Evolutionary conservation across 2,797 vertebrate genomes (phyloP), one percentile per base, ranked within the genome.

Genomic region (Cryptoblepharus egeriae): DNA sequence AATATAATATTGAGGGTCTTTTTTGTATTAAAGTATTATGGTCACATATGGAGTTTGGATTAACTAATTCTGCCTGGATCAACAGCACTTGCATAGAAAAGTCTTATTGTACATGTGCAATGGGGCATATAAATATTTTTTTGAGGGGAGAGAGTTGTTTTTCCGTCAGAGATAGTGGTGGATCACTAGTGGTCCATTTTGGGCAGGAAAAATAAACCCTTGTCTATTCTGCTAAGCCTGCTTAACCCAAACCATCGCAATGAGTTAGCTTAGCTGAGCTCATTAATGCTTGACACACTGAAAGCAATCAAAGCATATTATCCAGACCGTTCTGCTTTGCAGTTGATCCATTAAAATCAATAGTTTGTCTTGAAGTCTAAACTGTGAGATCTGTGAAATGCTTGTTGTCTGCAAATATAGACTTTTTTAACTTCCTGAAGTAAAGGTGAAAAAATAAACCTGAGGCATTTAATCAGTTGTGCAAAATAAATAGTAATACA

Each of bases 391-490:
- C 22, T 80, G 55, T 61, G 11, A 61, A 63, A 35, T 80, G 20
- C 30, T 37, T 61, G 58, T 45, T 71, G 61, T 49, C 16, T 61
- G 20, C 30, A 73, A 22, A 74, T 37, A 30, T 16, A 32, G 30
- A 26, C 42, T 24, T 35, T 82, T 81, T 70, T 79, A 55, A 52
- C 64, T 83, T 84, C 81, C 77, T 20, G 58, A 64, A 45, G 0
- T 0, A 65, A 39, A 0, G n/a, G 35, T 37, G 68, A 76, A 87
- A 85, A 83, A 81, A 39, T 58, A 37, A 0, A 0, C 26, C 11
- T 1, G 35, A 76, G 72, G 35, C 74, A 58, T 55, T 78, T 76
- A 70, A 80, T 80, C 39, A 0, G 13, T 88, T 89, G 86, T 61
- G 39, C 24, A 1, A 0, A 0, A 0, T 26, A 4, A 32, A 57